Conservation (phyloP, 1,140 invertebrate genomes). For the Drosophila arawakana region DNA sequence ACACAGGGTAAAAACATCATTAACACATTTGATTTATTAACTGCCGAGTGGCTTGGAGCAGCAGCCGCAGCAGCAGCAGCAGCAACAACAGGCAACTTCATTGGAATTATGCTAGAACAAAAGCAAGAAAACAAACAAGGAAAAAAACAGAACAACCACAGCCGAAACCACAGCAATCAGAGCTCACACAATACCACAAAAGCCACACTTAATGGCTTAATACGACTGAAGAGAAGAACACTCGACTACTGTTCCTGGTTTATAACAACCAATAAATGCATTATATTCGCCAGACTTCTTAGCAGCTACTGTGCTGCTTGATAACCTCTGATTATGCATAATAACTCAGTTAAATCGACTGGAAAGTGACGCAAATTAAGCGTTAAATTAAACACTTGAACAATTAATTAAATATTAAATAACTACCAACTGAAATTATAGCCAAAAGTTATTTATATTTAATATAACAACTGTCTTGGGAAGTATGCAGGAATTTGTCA, state of each 20-base stretch:
- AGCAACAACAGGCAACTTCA: constrained; percentile 50
- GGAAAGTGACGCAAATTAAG: not conserved
- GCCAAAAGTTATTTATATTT: not conserved
- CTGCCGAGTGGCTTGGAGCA: constrained; percentile 66
- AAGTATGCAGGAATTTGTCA: not conserved
- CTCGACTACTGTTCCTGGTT: constrained; percentile 45
- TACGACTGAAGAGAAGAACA: constrained; percentile 38
- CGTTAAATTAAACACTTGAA: not conserved
- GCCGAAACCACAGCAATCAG: constrained; percentile 4
- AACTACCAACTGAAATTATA: too few relatives aligned
- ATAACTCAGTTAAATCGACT: constrained; percentile 24
- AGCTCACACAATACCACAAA: constrained; percentile 37
- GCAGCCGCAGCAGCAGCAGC: constrained; percentile 25
- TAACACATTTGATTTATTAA: constrained; percentile 84
- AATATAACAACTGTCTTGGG: too few relatives aligned
- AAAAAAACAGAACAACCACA: constrained; percentile 29
- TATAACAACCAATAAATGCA: constrained; percentile 82
- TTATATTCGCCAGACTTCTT: constrained; percentile 73
- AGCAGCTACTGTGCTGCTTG: constrained; percentile 73
- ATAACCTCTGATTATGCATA: constrained; percentile 8
- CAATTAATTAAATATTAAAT: not conserved
- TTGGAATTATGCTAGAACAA: constrained; percentile 62
- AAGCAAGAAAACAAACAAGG: constrained; percentile 32
- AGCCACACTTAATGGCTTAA: constrained; percentile 79
- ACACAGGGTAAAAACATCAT: constrained; percentile 84